Evolutionary conservation across 2,113 vertebrate species (phyloP), one percentile per base, ranked within the genome.

Genomic region (Enhydra lutris): DNA sequence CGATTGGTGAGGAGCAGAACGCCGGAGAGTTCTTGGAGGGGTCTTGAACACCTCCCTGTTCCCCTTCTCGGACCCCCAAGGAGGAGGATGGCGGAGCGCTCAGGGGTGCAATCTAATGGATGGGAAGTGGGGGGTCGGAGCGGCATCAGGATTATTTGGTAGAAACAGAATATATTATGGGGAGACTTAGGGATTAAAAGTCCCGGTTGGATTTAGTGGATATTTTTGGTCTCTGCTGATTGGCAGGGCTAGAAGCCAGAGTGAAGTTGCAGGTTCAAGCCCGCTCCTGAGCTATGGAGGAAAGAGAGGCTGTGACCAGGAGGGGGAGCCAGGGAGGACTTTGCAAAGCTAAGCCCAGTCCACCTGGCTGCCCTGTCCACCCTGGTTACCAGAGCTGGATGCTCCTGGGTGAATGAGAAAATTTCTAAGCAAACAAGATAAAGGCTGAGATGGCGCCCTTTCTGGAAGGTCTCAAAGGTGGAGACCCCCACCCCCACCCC

Each of bases 111-210:
- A 45, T 50, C 26, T 17, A 59, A 34, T 2, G 3, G 21, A 1
- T 6, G 5, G 0, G 20, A 47, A 14, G 3, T 47, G 21, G 45
- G 55, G 34, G 31, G 47, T 4, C 2, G 0, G 67, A 65, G n/a
- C 29, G 0, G 0, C 39, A 6, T 45, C 31, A 14, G 26, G 6
- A 26, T 90, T 52, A 59, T 73, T 85, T 20, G 36, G 69, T 29
- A 34, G 42, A 95, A 59, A 74, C 47, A 45, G 18, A 76, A 17
- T 10, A 10, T 4, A 31, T 29, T 2, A 36, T 0, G 1, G n/a
- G 47, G 14, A 73, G 3, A 14, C 3, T 31, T 15, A 34, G 69
- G n/a, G 31, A 47, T 31, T 55, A 42, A 31, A 76, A 47, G 17
- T n/a, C n/a, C 42, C 0, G 5, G n/a, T 2, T 47, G 50, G 34